Evolutionary conservation across 1,140 invertebrate genomes (phyloP).

Genomic region (Drosophila sucinea): DNA sequence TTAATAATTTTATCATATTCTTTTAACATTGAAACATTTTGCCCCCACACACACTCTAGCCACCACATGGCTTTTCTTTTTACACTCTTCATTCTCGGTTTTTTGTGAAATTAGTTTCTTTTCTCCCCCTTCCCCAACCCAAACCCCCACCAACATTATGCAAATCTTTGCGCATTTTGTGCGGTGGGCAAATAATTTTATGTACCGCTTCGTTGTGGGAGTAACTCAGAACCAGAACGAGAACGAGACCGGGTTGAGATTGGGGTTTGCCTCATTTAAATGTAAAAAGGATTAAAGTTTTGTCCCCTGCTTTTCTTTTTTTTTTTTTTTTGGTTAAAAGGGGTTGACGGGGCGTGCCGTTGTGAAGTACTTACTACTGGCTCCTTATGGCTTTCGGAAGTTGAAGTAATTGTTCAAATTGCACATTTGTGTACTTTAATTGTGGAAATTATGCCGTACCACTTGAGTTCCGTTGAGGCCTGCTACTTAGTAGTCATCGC

Average conservation of each 20-base stretch:
- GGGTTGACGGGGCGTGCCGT: constrained; percentile 8
- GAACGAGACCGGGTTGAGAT: neutral
- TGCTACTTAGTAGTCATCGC: neutral
- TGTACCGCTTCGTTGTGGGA: constrained; percentile 22
- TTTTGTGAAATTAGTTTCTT: constrained; percentile 25
- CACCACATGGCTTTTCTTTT: neutral
- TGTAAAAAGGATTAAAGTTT: constrained; percentile 65
- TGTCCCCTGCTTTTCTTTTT: neutral
- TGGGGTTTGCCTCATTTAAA: constrained; percentile 53
- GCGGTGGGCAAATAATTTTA: constrained; percentile 51
- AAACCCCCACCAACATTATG: constrained; percentile 31
- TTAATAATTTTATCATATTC: constrained; percentile 32
- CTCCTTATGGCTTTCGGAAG: constrained; percentile 58
- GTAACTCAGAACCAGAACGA: neutral
- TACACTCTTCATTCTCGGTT: neutral
- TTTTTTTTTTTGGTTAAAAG: neutral
- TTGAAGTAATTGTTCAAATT: constrained; percentile 57
- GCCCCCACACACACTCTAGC: neutral
- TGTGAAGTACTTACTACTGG: constrained; percentile 18
- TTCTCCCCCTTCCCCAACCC: neutral
- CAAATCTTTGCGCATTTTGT: constrained; percentile 47
- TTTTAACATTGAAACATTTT: constrained; percentile 37
- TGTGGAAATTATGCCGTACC: constrained; percentile 49
- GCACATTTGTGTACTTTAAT: constrained; percentile 64
- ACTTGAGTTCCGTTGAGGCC: constrained; percentile 5